These are phyloP conservation scores for Gymnodraco acuticeps DNA, from an alignment of 2,797 vertebrate genomes.

Conservation along the genomic window DNA sequence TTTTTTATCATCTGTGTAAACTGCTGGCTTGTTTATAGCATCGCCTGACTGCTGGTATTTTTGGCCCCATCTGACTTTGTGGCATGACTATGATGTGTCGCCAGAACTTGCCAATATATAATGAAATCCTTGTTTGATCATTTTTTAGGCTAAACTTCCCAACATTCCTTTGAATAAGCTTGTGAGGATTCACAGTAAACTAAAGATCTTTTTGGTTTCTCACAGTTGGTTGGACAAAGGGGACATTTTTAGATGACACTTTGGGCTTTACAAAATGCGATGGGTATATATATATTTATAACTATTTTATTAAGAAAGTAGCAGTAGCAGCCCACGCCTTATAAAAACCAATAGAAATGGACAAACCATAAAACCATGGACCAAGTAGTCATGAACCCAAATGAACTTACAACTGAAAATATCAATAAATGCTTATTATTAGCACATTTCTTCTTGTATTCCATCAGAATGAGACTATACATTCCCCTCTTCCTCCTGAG, in stretches of 20 bases:
- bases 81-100: background rate
- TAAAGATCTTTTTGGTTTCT: background rate
- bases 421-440: conserved; percentile 2
- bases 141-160: background rate
- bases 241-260: background rate
- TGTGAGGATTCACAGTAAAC: background rate
- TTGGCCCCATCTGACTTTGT: background rate
- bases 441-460: background rate
- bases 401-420: background rate
- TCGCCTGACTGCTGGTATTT: background rate
- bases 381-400: background rate
- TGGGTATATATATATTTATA: too few relatives aligned
- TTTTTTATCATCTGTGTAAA: background rate
- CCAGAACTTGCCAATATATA: too few relatives aligned
- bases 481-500: conserved; percentile 18
- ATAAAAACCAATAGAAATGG: background rate
- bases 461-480: conserved; percentile 13
- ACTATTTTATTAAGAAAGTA: background rate
- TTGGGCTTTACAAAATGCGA: too few relatives aligned
- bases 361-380: too few relatives aligned
- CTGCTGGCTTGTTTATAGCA: background rate
- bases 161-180: background rate
- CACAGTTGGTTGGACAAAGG: background rate
- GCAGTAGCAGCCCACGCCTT: background rate
- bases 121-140: background rate